Conservation (phyloP, 2,797 vertebrate species). For the Spea hammondii region DNA sequence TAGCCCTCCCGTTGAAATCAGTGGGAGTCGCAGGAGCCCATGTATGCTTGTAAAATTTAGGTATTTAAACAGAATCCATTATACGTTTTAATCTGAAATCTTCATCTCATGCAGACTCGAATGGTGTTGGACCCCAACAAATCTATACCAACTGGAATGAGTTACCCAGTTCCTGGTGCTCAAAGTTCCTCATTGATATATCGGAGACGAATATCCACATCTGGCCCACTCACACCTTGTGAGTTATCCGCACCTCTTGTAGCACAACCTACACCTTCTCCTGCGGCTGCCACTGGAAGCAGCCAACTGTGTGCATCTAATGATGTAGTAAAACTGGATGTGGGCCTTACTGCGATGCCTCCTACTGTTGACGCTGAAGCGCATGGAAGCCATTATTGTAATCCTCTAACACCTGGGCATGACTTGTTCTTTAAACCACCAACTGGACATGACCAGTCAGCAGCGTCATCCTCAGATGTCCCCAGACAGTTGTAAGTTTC, state of each 20-base stretch:
- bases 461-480: not conserved
- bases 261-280: not conserved
- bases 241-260: not conserved
- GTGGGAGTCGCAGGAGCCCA: too few relatives aligned
- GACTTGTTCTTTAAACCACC: not conserved
- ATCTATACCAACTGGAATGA: constrained; percentile 23
- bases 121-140: not conserved
- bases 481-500: constrained; percentile 26
- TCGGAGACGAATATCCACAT: not conserved
- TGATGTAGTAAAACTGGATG: not conserved
- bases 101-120: constrained; percentile 48
- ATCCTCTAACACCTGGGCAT: not conserved
- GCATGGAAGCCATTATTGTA: not conserved
- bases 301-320: not conserved
- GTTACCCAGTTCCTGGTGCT: not conserved
- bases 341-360: not conserved
- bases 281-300: not conserved
- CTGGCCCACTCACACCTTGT: not conserved
- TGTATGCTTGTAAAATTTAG: too few relatives aligned
- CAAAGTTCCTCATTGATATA: not conserved
- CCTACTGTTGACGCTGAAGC: not conserved
- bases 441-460: not conserved
- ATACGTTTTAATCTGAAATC: too few relatives aligned
- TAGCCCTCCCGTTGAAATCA: too few relatives aligned
- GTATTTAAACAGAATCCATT: too few relatives aligned